Evolutionary conservation across 2,888 invertebrate species (phyloP).

Genomic region (Amphipyra tragopoginis): DNA sequence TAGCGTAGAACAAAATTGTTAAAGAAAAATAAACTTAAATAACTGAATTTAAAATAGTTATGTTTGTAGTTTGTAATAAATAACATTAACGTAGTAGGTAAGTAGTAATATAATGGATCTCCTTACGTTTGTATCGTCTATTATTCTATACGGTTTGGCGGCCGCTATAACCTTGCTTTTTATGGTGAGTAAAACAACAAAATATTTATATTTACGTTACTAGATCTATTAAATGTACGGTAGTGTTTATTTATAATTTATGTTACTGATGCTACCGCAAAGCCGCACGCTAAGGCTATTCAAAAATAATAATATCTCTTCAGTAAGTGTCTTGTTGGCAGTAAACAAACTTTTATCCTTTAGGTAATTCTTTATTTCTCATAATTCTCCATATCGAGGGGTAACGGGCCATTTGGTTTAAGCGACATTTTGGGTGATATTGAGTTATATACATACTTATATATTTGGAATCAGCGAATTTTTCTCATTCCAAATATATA

Average conservation of each 20-base stretch:
- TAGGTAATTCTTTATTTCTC: too few relatives aligned
- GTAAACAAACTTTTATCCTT: slow-evolving; percentile 2
- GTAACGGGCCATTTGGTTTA: too few relatives aligned
- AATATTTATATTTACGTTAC: background rate
- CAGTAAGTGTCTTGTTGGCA: slow-evolving; percentile 23
- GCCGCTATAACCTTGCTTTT: slow-evolving; percentile 61
- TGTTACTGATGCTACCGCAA: background rate
- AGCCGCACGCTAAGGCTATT: background rate
- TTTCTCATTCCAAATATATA: too few relatives aligned
- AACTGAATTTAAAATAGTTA: background rate
- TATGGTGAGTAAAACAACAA: slow-evolving; percentile 65
- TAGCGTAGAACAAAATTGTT: too few relatives aligned
- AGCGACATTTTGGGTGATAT: too few relatives aligned
- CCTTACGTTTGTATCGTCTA: slow-evolving; percentile 51
- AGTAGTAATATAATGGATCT: slow-evolving; percentile 63
- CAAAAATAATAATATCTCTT: slow-evolving; percentile 41
- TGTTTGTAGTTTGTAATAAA: background rate
- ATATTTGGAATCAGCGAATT: too few relatives aligned
- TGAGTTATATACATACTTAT: too few relatives aligned
- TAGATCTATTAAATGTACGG: background rate
- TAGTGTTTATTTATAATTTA: slow-evolving; percentile 4
- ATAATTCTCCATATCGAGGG: too few relatives aligned
- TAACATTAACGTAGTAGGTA: too few relatives aligned
- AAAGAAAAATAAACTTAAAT: too few relatives aligned
- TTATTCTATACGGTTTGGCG: slow-evolving; percentile 63